A percentile compares a stretch with the other conserved stretches of the same genome.
phyloP scores from a whole-genome alignment of 2,888 invertebrate species.

The Drosophila affinis region DNA sequence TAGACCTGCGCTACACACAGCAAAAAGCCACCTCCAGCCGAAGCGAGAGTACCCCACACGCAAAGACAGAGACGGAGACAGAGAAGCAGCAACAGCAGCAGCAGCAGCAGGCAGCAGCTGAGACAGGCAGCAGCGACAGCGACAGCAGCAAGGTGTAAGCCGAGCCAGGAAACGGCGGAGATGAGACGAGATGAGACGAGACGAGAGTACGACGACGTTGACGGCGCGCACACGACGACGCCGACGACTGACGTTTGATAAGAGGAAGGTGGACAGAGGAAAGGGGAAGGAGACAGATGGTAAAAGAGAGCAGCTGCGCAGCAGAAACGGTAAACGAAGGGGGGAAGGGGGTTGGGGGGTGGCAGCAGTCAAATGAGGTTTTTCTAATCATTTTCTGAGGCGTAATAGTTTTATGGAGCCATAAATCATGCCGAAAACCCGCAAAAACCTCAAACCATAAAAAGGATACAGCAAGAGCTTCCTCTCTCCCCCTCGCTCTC shows the following conservation, averaged over 20 bases:
- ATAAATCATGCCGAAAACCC: slow-evolving; percentile 41
- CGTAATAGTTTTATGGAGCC: slow-evolving; percentile 1
- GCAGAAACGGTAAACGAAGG: slow-evolving; percentile 1
- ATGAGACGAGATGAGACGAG: slow-evolving; percentile 44
- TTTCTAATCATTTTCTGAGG: slow-evolving; percentile 9
- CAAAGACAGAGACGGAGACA: slow-evolving; percentile 45
- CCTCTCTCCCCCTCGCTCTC: neutral
- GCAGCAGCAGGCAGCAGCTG: slow-evolving; percentile 40
- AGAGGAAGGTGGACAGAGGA: slow-evolving; percentile 6
- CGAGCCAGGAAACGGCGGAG: slow-evolving; percentile 49
- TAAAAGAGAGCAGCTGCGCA: slow-evolving; percentile 29
- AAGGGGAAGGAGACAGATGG: neutral
- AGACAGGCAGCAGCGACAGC: slow-evolving; percentile 41
- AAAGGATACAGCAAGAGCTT: neutral
- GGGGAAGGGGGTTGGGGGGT: neutral
- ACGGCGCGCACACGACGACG: slow-evolving; percentile 47
- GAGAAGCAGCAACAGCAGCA: slow-evolving; percentile 43
- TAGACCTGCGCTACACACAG: slow-evolving; percentile 41
- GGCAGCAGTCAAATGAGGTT: neutral
- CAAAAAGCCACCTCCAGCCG: slow-evolving; percentile 43
- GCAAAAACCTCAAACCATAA: neutral
- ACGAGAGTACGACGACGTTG: slow-evolving; percentile 64
- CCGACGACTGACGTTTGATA: slow-evolving; percentile 35
- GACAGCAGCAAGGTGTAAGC: slow-evolving; percentile 65
- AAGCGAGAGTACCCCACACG: slow-evolving; percentile 64